Evolutionary conservation across 2,113 vertebrate species (phyloP), one percentile per base, ranked within the genome.

Genomic region (Chloropsis hardwickii): DNA sequence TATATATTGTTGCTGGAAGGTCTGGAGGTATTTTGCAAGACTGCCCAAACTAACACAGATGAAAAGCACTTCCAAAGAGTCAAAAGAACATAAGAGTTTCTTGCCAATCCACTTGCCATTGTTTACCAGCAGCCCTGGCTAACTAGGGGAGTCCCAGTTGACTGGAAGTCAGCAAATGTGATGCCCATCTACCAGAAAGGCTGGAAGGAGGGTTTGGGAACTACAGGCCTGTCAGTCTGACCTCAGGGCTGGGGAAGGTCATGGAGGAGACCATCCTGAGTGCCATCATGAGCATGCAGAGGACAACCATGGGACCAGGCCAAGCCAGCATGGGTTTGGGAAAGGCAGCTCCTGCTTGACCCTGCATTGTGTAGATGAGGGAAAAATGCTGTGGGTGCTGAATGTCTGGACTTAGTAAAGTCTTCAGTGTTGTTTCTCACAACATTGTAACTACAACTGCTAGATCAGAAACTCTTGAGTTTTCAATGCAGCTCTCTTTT

Each of bases 1-100:
- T 89, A 14, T 33, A 40, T 66, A 16, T 81, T 78, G n/a, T 83
- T 81, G 31, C 54, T 86, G 64, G 69, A 77, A 95, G 6, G 9
- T 71, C 58, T 94, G 40, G 48, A 80, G 27, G 22, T 69, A 57
- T 92, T 93, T 94, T 69, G 16, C 42, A 78, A 45, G 62, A 29
- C 51, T 47, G 5, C 79, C 71, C n/a, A 18, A 62, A 29, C 50
- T 81, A 74, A 60, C 20, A 58, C 2, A 80, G 31, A 87, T 39
- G 33, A 57, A 84, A 64, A 87, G 5, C 27, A 31, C 6, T 84
- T 81, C 39, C 29, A 85, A 42, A 81, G 29, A 80, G 40, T 33
- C 12, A n/a, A 69, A 69, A 72, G 35, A 64, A 56, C 6, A 0
- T n/a, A 15, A 18, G 45, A 73, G 15, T 39, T 62, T 16, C 48